These are phyloP conservation scores for Malurus splendens DNA, from an alignment of 2,797 vertebrate genomes.

Conservation along the genomic window DNA sequence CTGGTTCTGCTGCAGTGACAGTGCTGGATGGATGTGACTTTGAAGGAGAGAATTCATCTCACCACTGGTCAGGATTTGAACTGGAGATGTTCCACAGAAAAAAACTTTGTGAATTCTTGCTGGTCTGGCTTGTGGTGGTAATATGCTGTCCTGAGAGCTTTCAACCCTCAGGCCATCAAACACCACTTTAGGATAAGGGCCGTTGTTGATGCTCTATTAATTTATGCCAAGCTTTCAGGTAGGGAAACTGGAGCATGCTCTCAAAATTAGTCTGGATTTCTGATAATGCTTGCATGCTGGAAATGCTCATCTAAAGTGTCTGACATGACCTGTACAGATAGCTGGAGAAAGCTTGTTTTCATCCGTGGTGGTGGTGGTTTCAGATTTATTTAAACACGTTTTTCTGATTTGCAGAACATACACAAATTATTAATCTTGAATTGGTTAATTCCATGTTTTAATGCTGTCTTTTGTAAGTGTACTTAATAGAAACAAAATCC, in stretches of 20 bases:
- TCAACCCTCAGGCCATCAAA: not conserved
- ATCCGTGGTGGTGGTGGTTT: not conserved
- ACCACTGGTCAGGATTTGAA: fast-evolving
- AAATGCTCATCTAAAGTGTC: not conserved
- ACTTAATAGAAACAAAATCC: not conserved
- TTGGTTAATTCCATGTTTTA: not conserved
- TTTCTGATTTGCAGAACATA: not conserved
- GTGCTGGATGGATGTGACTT: not conserved
- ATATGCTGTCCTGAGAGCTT: not conserved
- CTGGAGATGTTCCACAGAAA: not conserved
- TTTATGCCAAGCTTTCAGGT: not conserved
- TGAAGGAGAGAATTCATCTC: not conserved
- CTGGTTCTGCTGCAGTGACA: not conserved
- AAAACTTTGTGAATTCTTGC: not conserved
- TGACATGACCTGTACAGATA: not conserved
- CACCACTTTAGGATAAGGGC: not conserved
- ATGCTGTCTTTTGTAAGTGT: not conserved
- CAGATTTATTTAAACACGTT: not conserved
- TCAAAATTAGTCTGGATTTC: not conserved
- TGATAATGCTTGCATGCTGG: not conserved
- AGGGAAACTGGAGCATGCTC: not conserved
- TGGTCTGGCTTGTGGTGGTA: not conserved
- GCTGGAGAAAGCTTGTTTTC: not conserved
- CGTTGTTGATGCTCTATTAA: not conserved
- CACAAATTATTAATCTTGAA: not conserved